Evolutionary conservation across 1,140 invertebrate genomes (phyloP).

Genomic region (Ladona fulva): DNA sequence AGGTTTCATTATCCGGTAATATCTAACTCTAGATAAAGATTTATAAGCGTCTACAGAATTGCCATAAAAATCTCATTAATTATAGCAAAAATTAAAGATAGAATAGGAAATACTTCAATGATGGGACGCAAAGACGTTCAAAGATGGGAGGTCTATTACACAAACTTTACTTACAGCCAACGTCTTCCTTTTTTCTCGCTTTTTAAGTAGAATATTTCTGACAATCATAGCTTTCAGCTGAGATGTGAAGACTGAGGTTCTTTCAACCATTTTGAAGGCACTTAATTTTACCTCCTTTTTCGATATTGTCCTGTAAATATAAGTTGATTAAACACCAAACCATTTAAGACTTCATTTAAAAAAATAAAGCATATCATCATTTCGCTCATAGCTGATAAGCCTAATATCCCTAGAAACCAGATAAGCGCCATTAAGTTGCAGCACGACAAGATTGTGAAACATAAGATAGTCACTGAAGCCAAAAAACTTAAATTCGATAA

Average conservation of each 20-base stretch:
- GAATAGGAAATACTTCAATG: no score
- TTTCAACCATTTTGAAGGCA: slow-evolving; percentile 19
- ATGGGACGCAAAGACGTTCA: no score
- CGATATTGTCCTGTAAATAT: background rate
- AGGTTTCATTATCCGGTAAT: no score
- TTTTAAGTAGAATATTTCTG: slow-evolving; percentile 59
- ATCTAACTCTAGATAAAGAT: no score
- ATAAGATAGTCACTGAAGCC: no score
- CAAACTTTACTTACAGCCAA: slow-evolving; percentile 46
- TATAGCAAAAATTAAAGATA: no score
- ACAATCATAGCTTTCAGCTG: slow-evolving; percentile 60
- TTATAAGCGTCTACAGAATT: no score
- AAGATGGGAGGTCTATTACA: background rate
- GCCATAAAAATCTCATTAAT: no score
- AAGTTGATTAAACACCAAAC: background rate
- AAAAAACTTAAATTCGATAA: no score
- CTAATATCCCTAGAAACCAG: background rate
- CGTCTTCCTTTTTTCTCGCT: slow-evolving; percentile 60
- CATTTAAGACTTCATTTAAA: background rate
- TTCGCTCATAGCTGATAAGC: background rate
- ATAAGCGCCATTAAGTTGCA: background rate
- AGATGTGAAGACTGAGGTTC: slow-evolving; percentile 41
- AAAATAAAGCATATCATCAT: background rate
- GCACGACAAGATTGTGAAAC: no score
- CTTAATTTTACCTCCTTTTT: background rate